phyloP scores from a whole-genome alignment of 1,140 invertebrate genomes.

The Dreissena polymorpha region DNA sequence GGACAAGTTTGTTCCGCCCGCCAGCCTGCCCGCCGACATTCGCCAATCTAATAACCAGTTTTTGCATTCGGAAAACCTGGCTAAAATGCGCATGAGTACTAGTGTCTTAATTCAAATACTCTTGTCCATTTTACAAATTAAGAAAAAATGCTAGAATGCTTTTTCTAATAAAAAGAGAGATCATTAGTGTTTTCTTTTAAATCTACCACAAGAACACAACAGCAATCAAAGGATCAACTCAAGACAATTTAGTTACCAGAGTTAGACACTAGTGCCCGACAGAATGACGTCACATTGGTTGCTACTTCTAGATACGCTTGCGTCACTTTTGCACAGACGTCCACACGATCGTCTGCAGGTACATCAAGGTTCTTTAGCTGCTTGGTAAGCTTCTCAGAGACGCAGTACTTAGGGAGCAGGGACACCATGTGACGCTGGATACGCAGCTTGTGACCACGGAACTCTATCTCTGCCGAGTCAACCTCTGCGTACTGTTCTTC shows the following conservation, averaged over 20 bases:
- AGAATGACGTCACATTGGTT: slow-evolving; percentile 74
- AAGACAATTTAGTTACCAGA: slow-evolving; percentile 62
- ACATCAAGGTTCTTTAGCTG: slow-evolving; percentile 75
- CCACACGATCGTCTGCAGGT: slow-evolving; percentile 60
- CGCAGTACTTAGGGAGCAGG: slow-evolving; percentile 85
- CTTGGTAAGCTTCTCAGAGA: slow-evolving; percentile 74
- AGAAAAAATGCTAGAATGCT: too few species aligned
- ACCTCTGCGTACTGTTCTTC: slow-evolving; percentile 67
- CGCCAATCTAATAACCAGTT: too few species aligned
- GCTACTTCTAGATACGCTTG: slow-evolving; percentile 73
- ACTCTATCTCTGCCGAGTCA: slow-evolving; percentile 74
- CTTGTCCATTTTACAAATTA: too few species aligned
- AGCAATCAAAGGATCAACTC: too few species aligned
- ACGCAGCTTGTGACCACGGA: slow-evolving; percentile 72
- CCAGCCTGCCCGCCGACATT: too few species aligned
- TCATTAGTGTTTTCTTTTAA: too few species aligned
- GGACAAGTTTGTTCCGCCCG: too few species aligned
- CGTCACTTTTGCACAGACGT: slow-evolving; percentile 64
- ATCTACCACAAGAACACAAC: too few species aligned
- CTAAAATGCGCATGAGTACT: neutral
- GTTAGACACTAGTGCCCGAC: slow-evolving; percentile 71
- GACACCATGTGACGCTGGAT: slow-evolving; percentile 85
- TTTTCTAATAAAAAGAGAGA: too few species aligned
- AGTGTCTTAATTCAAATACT: too few species aligned
- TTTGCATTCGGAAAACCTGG: too few species aligned